Evolutionary conservation across 2,113 vertebrate genomes (phyloP).

Genomic region (Sakesphorus luctuosus): DNA sequence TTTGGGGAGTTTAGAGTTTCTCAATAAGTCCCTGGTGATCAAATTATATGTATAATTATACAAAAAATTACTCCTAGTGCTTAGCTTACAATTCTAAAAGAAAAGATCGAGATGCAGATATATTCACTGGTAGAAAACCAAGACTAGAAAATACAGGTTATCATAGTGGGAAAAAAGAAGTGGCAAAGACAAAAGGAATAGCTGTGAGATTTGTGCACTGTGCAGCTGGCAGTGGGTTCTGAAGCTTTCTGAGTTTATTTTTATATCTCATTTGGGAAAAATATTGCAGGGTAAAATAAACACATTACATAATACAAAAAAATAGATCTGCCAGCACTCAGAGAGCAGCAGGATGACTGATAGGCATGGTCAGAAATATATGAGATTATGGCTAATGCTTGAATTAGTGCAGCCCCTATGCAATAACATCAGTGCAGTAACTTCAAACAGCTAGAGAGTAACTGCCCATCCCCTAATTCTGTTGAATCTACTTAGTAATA

Average conservation of each 20-base stretch:
- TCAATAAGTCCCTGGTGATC: background rate
- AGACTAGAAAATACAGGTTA: background rate
- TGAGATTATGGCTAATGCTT: background rate
- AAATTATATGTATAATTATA: background rate
- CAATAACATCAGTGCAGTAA: background rate
- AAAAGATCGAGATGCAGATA: background rate
- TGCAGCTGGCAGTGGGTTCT: background rate
- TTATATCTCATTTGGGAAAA: background rate
- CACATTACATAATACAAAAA: background rate
- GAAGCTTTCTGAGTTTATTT: background rate
- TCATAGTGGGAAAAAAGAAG: background rate
- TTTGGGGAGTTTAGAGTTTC: background rate
- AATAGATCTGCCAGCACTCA: background rate
- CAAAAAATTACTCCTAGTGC: background rate
- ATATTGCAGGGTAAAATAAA: background rate
- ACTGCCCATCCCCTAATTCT: background rate
- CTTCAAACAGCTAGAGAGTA: background rate
- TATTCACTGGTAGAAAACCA: background rate
- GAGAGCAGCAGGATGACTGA: background rate
- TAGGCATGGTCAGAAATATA: background rate
- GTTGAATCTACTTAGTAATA: background rate
- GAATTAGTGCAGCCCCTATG: background rate
- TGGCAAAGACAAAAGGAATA: background rate
- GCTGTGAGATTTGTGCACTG: background rate
- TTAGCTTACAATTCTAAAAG: background rate